These are phyloP conservation scores for Xiphydria camelus DNA, from an alignment of 2,888 invertebrate genomes.

Conservation along the genomic window DNA sequence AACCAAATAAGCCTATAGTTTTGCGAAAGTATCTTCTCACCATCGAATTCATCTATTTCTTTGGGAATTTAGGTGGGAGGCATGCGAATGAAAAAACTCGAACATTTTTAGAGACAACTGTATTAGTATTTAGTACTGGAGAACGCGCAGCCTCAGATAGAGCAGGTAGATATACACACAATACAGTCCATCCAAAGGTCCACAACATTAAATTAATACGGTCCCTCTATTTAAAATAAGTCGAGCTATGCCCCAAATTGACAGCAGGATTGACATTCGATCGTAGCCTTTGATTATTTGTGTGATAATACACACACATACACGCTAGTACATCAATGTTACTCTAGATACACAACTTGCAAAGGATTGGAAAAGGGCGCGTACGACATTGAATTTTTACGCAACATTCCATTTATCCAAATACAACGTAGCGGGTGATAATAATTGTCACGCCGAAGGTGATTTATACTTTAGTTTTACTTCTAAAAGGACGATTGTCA, in stretches of 20 bases:
- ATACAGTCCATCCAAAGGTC: conserved; percentile 35
- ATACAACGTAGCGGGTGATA: no score
- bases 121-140: conserved; percentile 37
- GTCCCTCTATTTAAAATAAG: conserved; percentile 28
- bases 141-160: conserved; percentile 36
- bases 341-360: no score
- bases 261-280: background rate
- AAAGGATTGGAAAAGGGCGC: no score
- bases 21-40: background rate
- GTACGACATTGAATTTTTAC: no score
- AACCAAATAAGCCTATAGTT: background rate
- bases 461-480: no score
- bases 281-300: background rate
- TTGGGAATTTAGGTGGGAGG: background rate
- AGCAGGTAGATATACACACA: conserved; percentile 33
- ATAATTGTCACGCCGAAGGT: no score
- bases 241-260: conserved; percentile 31
- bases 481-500: conserved; percentile 18
- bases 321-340: no score
- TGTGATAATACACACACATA: no score
- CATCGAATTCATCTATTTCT: background rate
- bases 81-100: background rate
- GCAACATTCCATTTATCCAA: no score
- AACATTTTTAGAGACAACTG: conserved; percentile 31
- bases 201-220: conserved; percentile 38